Evolutionary conservation across 1,140 invertebrate genomes (phyloP).

Genomic region (Caenorhabditis inopinata): DNA sequence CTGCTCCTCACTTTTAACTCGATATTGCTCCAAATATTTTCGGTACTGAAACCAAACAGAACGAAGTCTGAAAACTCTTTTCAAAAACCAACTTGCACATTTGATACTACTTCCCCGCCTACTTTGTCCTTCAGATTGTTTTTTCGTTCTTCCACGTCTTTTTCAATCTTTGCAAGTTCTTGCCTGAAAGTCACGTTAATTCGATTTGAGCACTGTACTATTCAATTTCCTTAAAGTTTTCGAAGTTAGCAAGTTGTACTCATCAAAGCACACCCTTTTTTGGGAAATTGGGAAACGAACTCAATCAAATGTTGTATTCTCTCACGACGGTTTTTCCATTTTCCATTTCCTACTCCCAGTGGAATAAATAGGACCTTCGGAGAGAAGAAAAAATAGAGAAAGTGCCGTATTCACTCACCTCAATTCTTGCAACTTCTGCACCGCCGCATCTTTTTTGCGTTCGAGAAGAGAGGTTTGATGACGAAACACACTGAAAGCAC

Average conservation of each 20-base stretch:
- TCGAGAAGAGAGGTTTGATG: background rate
- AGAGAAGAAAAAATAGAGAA: too few species aligned
- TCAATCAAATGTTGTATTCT: slow-evolving; percentile 7
- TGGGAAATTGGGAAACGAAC: slow-evolving; percentile 7
- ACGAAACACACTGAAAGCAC: slow-evolving; percentile 23
- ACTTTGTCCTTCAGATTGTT: slow-evolving; percentile 10
- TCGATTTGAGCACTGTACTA: background rate
- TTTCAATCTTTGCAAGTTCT: slow-evolving; percentile 7
- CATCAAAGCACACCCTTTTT: background rate
- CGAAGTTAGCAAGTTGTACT: background rate
- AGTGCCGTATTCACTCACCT: background rate
- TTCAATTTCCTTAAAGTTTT: background rate
- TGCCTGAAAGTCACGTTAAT: slow-evolving; percentile 8
- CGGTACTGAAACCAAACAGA: background rate
- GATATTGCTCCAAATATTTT: slow-evolving; percentile 15
- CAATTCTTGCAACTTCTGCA: slow-evolving; percentile 23
- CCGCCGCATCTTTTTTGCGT: slow-evolving; percentile 18
- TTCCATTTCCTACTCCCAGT: slow-evolving; percentile 28
- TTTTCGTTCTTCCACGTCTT: slow-evolving; percentile 9
- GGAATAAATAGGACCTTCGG: background rate
- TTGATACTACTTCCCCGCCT: slow-evolving; percentile 22
- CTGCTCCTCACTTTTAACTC: slow-evolving; percentile 15
- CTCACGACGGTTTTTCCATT: background rate
- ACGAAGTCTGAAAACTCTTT: background rate
- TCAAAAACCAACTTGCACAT: background rate